These are phyloP conservation scores for Sarcophaga bullata DNA, from an alignment of 1,140 invertebrate genomes.

Conservation along the genomic window DNA sequence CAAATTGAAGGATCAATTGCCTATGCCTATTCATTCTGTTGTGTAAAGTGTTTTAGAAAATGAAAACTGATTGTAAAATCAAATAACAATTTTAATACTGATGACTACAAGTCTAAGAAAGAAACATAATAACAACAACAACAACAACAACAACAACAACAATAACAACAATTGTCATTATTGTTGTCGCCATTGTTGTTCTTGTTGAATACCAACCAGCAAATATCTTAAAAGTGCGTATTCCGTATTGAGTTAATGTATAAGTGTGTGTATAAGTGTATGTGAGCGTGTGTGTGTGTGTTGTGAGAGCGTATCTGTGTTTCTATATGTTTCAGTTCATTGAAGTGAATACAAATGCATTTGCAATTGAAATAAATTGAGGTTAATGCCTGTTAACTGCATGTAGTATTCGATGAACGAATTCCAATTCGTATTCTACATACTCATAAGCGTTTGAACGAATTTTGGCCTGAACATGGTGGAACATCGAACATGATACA, in stretches of 20 bases:
- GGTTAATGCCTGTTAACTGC: conserved; percentile 39
- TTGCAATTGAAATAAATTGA: conserved; percentile 28
- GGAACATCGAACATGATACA: not conserved
- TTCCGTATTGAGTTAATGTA: too few relatives aligned
- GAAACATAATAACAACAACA: not conserved
- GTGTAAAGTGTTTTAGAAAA: too few relatives aligned
- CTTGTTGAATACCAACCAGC: too few relatives aligned
- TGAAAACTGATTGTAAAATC: conserved; percentile 5
- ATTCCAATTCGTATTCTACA: too few relatives aligned
- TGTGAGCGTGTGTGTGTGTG: too few relatives aligned
- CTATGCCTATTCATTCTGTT: too few relatives aligned
- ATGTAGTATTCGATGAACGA: not conserved
- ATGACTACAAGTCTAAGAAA: not conserved
- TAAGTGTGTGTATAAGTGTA: too few relatives aligned
- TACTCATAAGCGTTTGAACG: too few relatives aligned
- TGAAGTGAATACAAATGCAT: not conserved
- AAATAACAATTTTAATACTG: conserved; percentile 24
- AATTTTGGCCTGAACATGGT: not conserved
- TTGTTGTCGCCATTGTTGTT: too few relatives aligned
- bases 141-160: not conserved
- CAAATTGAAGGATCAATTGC: too few relatives aligned
- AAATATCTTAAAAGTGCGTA: too few relatives aligned
- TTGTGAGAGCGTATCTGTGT: not conserved
- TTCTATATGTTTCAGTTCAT: not conserved
- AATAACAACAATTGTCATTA: too few relatives aligned